Base-by-base conservation (phyloP, 2,888 invertebrate genomes). In the Opisthograptis luteolata region DNA sequence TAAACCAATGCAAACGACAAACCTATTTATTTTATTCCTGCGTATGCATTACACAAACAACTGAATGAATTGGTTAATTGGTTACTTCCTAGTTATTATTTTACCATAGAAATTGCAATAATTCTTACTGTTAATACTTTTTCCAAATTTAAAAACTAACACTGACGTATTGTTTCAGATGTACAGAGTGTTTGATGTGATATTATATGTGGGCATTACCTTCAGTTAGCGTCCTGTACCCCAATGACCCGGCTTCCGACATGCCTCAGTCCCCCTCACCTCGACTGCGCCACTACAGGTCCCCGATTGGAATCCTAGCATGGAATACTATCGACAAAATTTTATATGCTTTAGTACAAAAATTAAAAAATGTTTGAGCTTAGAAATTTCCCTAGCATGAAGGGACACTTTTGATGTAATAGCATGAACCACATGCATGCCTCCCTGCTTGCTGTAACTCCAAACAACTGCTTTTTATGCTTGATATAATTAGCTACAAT, bases 221-320 rank as follows among this genome's bases (percentile, higher is more conserved):
- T 79, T 80, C 83, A 84, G 82, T 79, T 87, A 87, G 84, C 81
- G 81, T 78, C 70, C 80, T 78, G 81, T 73, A 76, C 82, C 80
- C 75, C 66, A 78, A 93, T 94, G 94, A 92, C 92, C 92, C 91
- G 93, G 93, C 93, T 93, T 93, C 90, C 93, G 92, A 92, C 92
- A 94, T 94, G 94, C 93, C 93, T 84, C 92, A 93, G 89, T 91
- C 92, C 81, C 92, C 92, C 73, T 92, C 92, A 84, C 94, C 94
- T 86, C 92, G 94, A 88, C 94, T 95, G 89, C 94, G 95, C 84
- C 95, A 95, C 88, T 95, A 95, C 94, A 95, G 95, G 94, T 95
- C 94, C 88, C 85, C 70, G 52, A 64, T 64, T 62, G 60, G 46
- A 61, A 54, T 72, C 82, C 84, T 65, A 73, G 87, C 87, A 87